phyloP scores from a whole-genome alignment of 2,113 vertebrate genomes.

The Seriola quinqueradiata region DNA sequence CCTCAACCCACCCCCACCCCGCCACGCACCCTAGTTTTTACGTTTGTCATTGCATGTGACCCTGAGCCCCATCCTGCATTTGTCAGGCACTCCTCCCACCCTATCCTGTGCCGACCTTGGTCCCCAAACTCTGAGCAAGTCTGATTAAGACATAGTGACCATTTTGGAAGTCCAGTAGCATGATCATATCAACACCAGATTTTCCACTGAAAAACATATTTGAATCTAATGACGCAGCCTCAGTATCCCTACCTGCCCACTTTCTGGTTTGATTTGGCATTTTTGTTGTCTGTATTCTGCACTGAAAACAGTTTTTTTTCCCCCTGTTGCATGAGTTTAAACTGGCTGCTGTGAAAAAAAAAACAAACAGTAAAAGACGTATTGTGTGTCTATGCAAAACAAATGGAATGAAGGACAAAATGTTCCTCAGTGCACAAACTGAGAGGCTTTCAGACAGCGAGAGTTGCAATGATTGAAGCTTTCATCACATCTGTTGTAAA shows the following conservation, averaged over 20 bases:
- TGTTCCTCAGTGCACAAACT: background rate
- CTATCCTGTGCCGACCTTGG: background rate
- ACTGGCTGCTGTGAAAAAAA: background rate
- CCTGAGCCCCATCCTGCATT: constrained; percentile 35
- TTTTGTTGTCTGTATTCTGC: background rate
- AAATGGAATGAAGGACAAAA: background rate
- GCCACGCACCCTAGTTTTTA: background rate
- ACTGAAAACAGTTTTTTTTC: background rate
- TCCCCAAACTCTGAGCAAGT: background rate
- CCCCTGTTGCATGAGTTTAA: background rate
- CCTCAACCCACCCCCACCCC: too few relatives aligned
- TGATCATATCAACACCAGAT: background rate
- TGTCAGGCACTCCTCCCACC: background rate
- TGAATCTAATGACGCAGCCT: background rate
- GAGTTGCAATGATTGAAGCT: constrained; percentile 8
- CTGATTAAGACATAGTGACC: background rate
- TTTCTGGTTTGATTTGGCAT: background rate
- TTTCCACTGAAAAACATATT: background rate
- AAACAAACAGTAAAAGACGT: background rate
- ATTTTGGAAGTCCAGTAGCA: background rate
- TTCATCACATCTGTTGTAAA: constrained; percentile 15
- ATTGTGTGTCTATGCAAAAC: background rate
- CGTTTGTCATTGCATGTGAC: constrained; percentile 66
- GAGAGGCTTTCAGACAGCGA: constrained; percentile 19
- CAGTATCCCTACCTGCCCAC: background rate